These are phyloP conservation scores for Vannuccia rotundouncinata DNA, from an alignment of 2,888 invertebrate species.

Conservation along the genomic window DNA sequence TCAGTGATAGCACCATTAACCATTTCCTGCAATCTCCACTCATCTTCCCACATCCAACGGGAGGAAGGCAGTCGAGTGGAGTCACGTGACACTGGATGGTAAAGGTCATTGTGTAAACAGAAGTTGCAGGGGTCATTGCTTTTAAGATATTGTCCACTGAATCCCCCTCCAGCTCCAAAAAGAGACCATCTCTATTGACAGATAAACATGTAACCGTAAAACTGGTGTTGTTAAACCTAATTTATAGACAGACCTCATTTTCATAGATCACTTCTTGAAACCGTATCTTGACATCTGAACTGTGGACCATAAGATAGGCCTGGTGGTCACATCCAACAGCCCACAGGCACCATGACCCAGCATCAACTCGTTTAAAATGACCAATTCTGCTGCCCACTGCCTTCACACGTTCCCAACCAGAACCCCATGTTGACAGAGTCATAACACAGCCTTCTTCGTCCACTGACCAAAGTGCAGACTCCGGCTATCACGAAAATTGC, in stretches of 20 bases:
- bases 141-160: slow-evolving; percentile 15
- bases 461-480: slow-evolving; percentile 32
- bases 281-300: slow-evolving; percentile 78
- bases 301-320: slow-evolving; percentile 81
- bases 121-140: slow-evolving; percentile 15
- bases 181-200: background rate
- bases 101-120: background rate
- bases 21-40: slow-evolving; percentile 66
- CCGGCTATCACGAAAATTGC: slow-evolving; percentile 32
- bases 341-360: slow-evolving; percentile 67
- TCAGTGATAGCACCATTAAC: slow-evolving; percentile 67
- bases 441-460: slow-evolving; percentile 33
- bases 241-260: slow-evolving; percentile 66
- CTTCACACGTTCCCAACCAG: slow-evolving; percentile 29
- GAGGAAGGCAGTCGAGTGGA: slow-evolving; percentile 72
- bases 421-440: slow-evolving; percentile 22
- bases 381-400: slow-evolving; percentile 23
- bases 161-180: background rate
- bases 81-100: background rate
- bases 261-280: slow-evolving; percentile 83
- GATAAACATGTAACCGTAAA: background rate
- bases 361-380: slow-evolving; percentile 73
- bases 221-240: background rate
- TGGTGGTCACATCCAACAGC: slow-evolving; percentile 86
- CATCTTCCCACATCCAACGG: slow-evolving; percentile 94